Base-by-base conservation (phyloP, 1,140 invertebrate species). In the Drosophila nasuta region DNA sequence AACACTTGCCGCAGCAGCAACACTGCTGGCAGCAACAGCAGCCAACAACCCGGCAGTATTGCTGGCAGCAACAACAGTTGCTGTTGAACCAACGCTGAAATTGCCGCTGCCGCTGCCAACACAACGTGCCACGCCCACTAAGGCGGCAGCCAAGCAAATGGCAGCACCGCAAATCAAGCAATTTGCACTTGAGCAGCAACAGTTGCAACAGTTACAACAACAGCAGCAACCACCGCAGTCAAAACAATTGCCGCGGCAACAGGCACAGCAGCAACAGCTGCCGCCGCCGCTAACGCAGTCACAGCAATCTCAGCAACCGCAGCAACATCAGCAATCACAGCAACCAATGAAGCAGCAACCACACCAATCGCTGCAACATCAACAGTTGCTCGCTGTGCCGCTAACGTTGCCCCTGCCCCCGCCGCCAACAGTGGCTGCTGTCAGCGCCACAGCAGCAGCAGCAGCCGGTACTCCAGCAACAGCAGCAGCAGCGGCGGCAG, bases 121-220 rank as follows among this genome's bases (percentile, higher is more conserved):
- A 11, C 41, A 48, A 2, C 25, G 71, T 38, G 62, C 60, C n/a
- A 90, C 85, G 20, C 77, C 83, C 56, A 88, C 83, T 33, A 87
- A 87, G 43, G 83, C 83, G 41, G 83, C 80, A 6, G 60, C 72
- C 67, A 87, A 88, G 25, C 83, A 88, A 69, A 77, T 89, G 80
- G 45, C 49, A 4, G 52, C 51, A 2, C 64, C 76, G 1, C 15
- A 33, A 15, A 58, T 3, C 25, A 60, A 13, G 49, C 63, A 35
- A 25, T 43, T 43, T 7, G 1, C 41, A 6, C n/a, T 43, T 10
- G 33, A 56, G 13, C 45, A 41, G 20, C 33, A 48, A 20, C 54
- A 15, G 15, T 38, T 25, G 17, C 43, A 25, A 3, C 41, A 45
- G 10, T 5, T 48, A 11, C 66, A 41, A 6, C 59, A 33, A 38